Conservation (phyloP, 2,797 vertebrate species). For the Iguana delicatissima region DNA sequence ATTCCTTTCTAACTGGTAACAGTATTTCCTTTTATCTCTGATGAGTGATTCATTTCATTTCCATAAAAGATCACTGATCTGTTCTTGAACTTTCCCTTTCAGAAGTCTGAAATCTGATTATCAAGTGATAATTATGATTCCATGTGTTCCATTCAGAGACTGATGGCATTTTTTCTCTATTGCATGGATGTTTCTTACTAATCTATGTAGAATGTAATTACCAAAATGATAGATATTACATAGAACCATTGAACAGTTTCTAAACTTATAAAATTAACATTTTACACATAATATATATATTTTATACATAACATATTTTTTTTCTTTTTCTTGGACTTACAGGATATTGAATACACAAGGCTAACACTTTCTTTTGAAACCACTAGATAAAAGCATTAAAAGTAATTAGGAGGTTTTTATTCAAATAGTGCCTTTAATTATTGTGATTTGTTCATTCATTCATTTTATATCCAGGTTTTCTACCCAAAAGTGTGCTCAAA, state of each 20-base stretch:
- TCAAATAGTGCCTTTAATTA: neutral
- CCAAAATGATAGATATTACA: constrained; percentile 11
- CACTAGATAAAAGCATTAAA: neutral
- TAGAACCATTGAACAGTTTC: neutral
- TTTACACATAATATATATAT: neutral
- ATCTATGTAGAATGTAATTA: constrained; percentile 29
- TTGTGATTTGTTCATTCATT: neutral
- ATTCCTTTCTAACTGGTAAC: constrained; percentile 25
- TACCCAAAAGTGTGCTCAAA: neutral
- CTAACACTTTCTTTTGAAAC: neutral
- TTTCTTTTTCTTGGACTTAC: neutral
- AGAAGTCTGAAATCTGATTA: constrained; percentile 30
- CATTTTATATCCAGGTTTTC: neutral
- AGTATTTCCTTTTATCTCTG: constrained; percentile 16
- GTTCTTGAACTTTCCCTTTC: constrained; percentile 39
- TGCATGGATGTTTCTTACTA: neutral
- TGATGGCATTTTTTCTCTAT: neutral
- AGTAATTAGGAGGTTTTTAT: neutral
- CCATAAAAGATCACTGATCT: constrained; percentile 31
- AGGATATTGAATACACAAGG: neutral
- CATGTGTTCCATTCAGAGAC: constrained; percentile 8
- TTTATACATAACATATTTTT: neutral
- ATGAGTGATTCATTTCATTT: constrained; percentile 34
- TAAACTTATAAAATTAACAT: neutral
- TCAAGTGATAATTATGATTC: constrained; percentile 36